A percentile compares a stretch with the other conserved stretches of the same genome.
Conservation (phyloP, 2,797 vertebrate species). For the Cynopterus sphinx region DNA sequence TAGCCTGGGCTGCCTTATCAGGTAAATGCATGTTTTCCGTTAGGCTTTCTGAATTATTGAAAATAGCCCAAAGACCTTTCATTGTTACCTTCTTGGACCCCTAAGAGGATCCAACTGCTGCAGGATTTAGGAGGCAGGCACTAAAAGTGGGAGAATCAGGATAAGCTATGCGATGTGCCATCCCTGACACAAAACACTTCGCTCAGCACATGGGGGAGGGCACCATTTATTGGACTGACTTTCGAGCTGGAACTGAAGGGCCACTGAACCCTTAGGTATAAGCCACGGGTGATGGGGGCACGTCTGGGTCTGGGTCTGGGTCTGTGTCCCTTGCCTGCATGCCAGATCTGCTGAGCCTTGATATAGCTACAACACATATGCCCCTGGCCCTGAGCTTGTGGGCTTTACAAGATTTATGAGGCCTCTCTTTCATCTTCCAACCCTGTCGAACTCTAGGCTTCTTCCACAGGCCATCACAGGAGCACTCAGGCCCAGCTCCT, state of each 20-base stretch:
- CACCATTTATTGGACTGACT: not conserved
- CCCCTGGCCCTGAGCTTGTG: not conserved
- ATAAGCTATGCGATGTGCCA: not conserved
- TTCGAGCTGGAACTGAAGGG: not conserved
- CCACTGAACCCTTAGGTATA: not conserved
- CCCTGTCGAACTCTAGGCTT: not conserved
- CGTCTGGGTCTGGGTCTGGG: not conserved
- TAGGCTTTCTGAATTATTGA: conserved; percentile 61
- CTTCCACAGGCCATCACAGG: not conserved
- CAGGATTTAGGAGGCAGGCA: not conserved
- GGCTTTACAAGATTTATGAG: not conserved
- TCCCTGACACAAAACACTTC: not conserved
- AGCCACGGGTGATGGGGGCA: not conserved
- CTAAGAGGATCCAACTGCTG: not conserved
- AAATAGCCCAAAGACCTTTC: conserved; percentile 32
- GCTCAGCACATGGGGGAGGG: not conserved
- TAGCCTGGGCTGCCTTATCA: conserved; percentile 57
- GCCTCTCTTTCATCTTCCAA: not conserved
- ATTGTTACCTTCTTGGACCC: conserved; percentile 16
- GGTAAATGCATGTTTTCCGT: conserved; percentile 57
- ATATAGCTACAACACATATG: not conserved
- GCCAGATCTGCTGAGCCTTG: not conserved
- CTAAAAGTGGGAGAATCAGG: not conserved
- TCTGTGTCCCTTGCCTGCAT: not conserved
- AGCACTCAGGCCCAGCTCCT: not conserved